Evolutionary conservation across 2,888 invertebrate genomes (phyloP).

Genomic region (Maniola hyperantus): DNA sequence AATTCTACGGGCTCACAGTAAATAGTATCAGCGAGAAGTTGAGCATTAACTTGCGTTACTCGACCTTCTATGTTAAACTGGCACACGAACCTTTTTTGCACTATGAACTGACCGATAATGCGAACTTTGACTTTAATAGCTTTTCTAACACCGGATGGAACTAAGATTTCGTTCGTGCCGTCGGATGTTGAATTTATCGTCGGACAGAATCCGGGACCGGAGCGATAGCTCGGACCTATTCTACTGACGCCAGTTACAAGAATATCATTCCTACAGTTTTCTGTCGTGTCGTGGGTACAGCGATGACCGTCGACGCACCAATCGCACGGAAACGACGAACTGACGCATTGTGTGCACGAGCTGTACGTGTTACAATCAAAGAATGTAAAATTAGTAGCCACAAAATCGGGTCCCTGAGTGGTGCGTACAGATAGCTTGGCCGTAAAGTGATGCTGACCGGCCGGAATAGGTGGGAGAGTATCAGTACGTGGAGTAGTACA

Average conservation of each 20-base stretch:
- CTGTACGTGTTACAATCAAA: slow-evolving; percentile 99
- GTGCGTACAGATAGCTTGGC: slow-evolving; percentile 96
- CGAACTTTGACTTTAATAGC: slow-evolving; percentile 96
- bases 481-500: slow-evolving; percentile 98
- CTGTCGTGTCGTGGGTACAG: slow-evolving; percentile 97
- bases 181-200: slow-evolving; percentile 91
- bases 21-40: slow-evolving; percentile 95
- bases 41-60: slow-evolving; percentile 95
- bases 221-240: slow-evolving; percentile 95
- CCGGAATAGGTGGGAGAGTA: slow-evolving; percentile 95
- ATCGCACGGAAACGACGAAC: slow-evolving; percentile 98
- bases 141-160: slow-evolving; percentile 95
- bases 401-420: slow-evolving; percentile 95
- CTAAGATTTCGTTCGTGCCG: slow-evolving; percentile 93
- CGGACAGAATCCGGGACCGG: slow-evolving; percentile 97
- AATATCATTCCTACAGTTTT: slow-evolving; percentile 97
- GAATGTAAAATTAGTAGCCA: slow-evolving; percentile 98
- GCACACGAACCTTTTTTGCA: slow-evolving; percentile 96
- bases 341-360: slow-evolving; percentile 97
- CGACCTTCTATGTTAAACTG: slow-evolving; percentile 98
- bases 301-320: slow-evolving; percentile 99
- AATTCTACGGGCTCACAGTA: slow-evolving; percentile 97
- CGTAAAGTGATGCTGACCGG: slow-evolving; percentile 96
- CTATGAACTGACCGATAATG: slow-evolving; percentile 97
- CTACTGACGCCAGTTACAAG: slow-evolving; percentile 95